phyloP scores from a whole-genome alignment of 2,888 invertebrate species.

The Lycaena phlaeas region DNA sequence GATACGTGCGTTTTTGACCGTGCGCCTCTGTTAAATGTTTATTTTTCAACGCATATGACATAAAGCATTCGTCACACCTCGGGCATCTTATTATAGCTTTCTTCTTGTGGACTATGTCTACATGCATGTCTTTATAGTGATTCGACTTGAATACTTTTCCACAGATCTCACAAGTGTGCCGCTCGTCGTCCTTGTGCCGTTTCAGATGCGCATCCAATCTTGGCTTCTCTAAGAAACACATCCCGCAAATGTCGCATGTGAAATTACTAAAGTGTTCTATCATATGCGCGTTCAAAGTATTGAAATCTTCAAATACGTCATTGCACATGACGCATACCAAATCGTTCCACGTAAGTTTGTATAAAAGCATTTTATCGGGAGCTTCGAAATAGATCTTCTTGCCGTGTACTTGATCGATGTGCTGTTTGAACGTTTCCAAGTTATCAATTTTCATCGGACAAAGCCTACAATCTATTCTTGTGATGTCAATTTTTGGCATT shows the following conservation, averaged over 20 bases:
- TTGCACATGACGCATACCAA: constrained; percentile 58
- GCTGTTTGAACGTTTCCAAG: constrained; percentile 46
- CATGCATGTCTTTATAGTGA: constrained; percentile 62
- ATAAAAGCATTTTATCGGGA: constrained; percentile 51
- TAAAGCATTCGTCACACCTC: constrained; percentile 57
- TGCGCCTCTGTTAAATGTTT: constrained; percentile 58
- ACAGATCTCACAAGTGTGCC: constrained; percentile 65
- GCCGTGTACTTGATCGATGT: constrained; percentile 46
- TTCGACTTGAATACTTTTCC: constrained; percentile 61
- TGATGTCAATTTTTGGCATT: constrained; percentile 60
- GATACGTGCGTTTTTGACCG: constrained; percentile 55
- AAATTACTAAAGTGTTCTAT: constrained; percentile 60
- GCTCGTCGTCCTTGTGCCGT: constrained; percentile 61
- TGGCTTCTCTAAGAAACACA: constrained; percentile 62
- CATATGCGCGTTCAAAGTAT: constrained; percentile 56
- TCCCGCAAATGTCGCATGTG: constrained; percentile 57
- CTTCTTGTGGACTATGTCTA: constrained; percentile 58
- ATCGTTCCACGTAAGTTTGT: constrained; percentile 55
- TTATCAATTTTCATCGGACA: constrained; percentile 50
- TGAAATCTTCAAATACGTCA: constrained; percentile 57
- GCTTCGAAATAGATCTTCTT: constrained; percentile 62
- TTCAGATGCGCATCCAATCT: constrained; percentile 62
- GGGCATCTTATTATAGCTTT: constrained; percentile 58
- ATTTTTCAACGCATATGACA: constrained; percentile 58
- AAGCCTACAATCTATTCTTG: constrained; percentile 51